Percentiles rank a stretch among this genome's conserved stretches.
Evolutionary conservation across 1,140 invertebrate genomes (phyloP).

Genomic region (Oscheius sp.): DNA sequence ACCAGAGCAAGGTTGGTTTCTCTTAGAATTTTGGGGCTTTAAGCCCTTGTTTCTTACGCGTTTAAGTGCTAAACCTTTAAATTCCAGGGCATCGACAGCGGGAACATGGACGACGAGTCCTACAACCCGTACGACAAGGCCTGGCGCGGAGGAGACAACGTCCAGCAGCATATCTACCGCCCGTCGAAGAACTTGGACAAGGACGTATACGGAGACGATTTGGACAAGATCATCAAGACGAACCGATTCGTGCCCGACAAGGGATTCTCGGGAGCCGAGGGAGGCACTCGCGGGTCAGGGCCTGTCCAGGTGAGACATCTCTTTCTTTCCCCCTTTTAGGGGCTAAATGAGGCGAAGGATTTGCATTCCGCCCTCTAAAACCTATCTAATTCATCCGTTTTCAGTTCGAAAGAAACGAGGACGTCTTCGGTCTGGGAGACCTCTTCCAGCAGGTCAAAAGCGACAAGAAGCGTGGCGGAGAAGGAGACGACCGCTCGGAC

Average conservation of each 20-base stretch:
- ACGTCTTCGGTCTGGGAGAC: slow-evolving; percentile 95
- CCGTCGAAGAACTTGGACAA: slow-evolving; percentile 78
- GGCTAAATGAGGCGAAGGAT: background rate
- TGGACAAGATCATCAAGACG: slow-evolving; percentile 81
- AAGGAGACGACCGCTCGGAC: slow-evolving; percentile 7
- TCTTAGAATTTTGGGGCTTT: background rate
- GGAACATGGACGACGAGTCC: slow-evolving; percentile 93
- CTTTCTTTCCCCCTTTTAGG: background rate
- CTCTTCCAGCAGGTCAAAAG: slow-evolving; percentile 93
- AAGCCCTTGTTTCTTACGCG: background rate
- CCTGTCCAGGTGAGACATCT: slow-evolving; percentile 70
- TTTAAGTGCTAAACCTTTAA: slow-evolving; percentile 13
- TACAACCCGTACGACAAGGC: slow-evolving; percentile 95
- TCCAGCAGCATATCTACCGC: slow-evolving; percentile 85
- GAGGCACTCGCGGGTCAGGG: slow-evolving; percentile 71
- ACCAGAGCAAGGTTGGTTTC: slow-evolving; percentile 72
- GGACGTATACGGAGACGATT: slow-evolving; percentile 84
- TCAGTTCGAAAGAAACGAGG: slow-evolving; percentile 84
- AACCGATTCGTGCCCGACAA: slow-evolving; percentile 94
- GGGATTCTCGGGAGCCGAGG: slow-evolving; percentile 85
- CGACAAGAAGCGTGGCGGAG: slow-evolving; percentile 63
- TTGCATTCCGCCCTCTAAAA: background rate
- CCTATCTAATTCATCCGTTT: background rate
- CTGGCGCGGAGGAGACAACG: slow-evolving; percentile 70
- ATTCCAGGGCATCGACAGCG: slow-evolving; percentile 81